phyloP scores from a whole-genome alignment of 2,113 vertebrate genomes.

The Ceratotherium simum region DNA sequence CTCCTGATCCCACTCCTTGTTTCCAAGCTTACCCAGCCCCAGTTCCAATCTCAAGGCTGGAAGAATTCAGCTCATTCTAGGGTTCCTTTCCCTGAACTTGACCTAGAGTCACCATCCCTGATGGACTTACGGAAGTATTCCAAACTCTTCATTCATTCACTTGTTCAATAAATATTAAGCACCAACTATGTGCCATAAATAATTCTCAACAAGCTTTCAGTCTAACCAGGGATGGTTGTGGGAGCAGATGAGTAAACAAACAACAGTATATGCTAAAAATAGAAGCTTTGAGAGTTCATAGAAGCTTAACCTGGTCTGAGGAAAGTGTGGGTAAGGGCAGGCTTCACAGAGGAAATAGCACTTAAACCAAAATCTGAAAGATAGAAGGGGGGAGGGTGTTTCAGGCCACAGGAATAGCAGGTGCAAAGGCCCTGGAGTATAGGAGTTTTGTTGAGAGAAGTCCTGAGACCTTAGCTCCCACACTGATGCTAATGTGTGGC shows the following conservation, averaged over 20 bases:
- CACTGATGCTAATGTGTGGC: background rate
- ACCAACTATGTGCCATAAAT: background rate
- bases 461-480: background rate
- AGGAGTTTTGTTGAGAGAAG: background rate
- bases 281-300: background rate
- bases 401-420: background rate
- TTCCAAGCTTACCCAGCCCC: background rate
- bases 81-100: background rate
- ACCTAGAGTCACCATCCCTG: background rate
- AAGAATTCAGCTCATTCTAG: background rate
- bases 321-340: background rate
- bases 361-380: background rate
- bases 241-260: background rate
- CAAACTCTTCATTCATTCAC: background rate
- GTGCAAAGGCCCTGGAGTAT: background rate
- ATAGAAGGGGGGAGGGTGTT: too few relatives aligned
- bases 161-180: background rate
- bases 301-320: background rate
- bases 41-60: background rate
- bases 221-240: background rate
- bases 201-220: background rate
- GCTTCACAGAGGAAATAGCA: background rate
- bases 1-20: background rate
- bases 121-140: background rate
- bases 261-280: background rate